Evolutionary conservation across 2,888 invertebrate species (phyloP), one percentile per base, ranked within the genome.

Genomic region (Synanthedon vespiformis): DNA sequence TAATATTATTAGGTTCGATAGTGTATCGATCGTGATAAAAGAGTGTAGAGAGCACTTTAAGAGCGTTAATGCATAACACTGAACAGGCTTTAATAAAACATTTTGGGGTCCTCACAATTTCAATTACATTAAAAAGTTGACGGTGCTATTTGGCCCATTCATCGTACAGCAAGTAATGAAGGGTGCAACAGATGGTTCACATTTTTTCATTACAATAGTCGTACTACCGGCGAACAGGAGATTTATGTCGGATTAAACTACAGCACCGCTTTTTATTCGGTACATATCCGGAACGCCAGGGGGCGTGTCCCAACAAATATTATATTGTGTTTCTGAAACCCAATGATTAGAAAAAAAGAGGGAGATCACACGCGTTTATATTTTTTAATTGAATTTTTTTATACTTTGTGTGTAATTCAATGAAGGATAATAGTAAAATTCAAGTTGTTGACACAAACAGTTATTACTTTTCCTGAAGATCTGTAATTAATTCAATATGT

Each of bases 101-200:
- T 77, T 16, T 82, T 79, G 74, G 81, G 80, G 78, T 70, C 70
- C 72, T 72, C 70, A 74, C 73, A 72, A 71, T 80, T 85, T 84
- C 83, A 85, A 84, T 85, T 82, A 85, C 77, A 83, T 85, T 85
- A 84, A 85, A 86, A 85, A 84, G 77, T 80, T 77, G 80, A 78
- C 74, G 74, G 65, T 70, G 71, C 70, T 72, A 74, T 75, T 80
- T 72, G 77, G 73, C 76, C 76, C 80, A 77, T 80, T 77, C 74
- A 75, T 72, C 64, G 68, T 62, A 66, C 61, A 67, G 68, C 67
- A 78, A 67, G 78, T 80, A 83, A 83, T 82, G 84, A 82, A 86
- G 86, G 86, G 86, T 80, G 84, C 78, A 85, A 85, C 86, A 87
- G 86, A 85, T 86, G 86, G 81, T 81, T 66, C 70, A 70, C 67